A percentile compares a stretch with the other conserved stretches of the same genome.
phyloP scores from a whole-genome alignment of 2,888 invertebrate species.

The Cataglyphis cursor region DNA sequence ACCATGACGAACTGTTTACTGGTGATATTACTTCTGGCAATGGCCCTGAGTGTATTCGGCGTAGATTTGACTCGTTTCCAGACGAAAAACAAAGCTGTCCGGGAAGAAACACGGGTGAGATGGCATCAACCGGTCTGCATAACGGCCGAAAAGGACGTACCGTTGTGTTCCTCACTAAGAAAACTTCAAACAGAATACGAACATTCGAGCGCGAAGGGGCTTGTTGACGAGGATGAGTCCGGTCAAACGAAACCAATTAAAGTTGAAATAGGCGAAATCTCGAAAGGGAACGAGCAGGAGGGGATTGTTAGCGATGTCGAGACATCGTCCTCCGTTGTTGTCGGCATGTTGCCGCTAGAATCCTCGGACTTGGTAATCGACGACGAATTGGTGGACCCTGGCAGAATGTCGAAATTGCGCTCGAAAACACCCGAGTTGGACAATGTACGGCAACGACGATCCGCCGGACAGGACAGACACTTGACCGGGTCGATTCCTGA shows the following conservation, averaged over 20 bases:
- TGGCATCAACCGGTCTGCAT: slow-evolving; percentile 78
- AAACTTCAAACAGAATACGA: slow-evolving; percentile 64
- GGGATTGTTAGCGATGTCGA: background rate
- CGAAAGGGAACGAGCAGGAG: background rate
- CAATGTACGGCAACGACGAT: background rate
- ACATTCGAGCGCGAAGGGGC: background rate
- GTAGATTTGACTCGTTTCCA: slow-evolving; percentile 59
- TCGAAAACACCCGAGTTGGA: background rate
- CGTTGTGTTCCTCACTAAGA: slow-evolving; percentile 55
- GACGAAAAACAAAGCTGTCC: background rate
- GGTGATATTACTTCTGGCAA: background rate
- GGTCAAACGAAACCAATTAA: slow-evolving; percentile 13
- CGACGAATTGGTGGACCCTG: background rate
- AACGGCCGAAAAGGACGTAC: slow-evolving; percentile 59
- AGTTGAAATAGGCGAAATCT: background rate
- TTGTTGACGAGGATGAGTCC: background rate
- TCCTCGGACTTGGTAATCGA: slow-evolving; percentile 16
- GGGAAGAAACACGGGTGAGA: background rate
- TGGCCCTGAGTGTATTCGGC: background rate
- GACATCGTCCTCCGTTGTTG: background rate
- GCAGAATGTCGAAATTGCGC: background rate
- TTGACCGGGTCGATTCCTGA: background rate
- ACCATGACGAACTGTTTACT: slow-evolving; percentile 27
- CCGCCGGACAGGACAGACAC: background rate
- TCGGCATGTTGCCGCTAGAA: background rate